Percentiles rank a stretch among this genome's conserved stretches.
Conservation (phyloP, 2,113 vertebrate genomes). For the Archocentrus centrarchus region DNA sequence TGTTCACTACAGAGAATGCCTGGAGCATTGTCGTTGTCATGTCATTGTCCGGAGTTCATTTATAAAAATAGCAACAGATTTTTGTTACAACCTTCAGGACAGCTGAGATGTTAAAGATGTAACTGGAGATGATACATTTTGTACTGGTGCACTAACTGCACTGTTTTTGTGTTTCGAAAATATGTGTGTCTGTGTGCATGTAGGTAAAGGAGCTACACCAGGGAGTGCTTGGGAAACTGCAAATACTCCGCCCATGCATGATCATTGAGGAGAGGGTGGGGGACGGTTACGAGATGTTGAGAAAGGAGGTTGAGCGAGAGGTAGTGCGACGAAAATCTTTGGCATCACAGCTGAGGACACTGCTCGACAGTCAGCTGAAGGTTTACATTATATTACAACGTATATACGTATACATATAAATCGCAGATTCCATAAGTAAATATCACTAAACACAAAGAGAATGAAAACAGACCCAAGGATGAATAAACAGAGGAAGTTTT, state of each 20-base stretch:
- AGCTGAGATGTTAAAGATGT: constrained; percentile 39
- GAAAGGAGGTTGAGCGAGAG: constrained; percentile 83
- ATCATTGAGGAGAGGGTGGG: constrained; percentile 43
- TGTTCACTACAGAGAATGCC: background rate
- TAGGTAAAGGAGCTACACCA: constrained; percentile 87
- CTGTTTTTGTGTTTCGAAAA: background rate
- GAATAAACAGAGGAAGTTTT: background rate
- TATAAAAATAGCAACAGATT: constrained; percentile 17
- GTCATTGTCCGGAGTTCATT: background rate
- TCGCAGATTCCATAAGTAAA: background rate
- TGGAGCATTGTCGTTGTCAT: background rate
- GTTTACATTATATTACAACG: constrained; percentile 7
- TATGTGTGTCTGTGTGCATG: constrained; percentile 24
- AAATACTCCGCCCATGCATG: constrained; percentile 66
- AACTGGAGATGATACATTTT: constrained; percentile 47
- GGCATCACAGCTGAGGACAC: constrained; percentile 77
- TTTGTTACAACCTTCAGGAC: constrained; percentile 56
- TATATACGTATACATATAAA: background rate
- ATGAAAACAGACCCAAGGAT: background rate
- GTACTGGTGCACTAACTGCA: constrained; percentile 2
- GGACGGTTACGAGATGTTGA: constrained; percentile 59
- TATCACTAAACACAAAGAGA: background rate
- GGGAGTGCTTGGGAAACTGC: constrained; percentile 78
- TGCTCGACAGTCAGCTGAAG: constrained; percentile 80
- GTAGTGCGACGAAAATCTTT: constrained; percentile 74